Base-by-base conservation (phyloP, 2,888 invertebrate genomes). In the Orgyia antiqua region DNA sequence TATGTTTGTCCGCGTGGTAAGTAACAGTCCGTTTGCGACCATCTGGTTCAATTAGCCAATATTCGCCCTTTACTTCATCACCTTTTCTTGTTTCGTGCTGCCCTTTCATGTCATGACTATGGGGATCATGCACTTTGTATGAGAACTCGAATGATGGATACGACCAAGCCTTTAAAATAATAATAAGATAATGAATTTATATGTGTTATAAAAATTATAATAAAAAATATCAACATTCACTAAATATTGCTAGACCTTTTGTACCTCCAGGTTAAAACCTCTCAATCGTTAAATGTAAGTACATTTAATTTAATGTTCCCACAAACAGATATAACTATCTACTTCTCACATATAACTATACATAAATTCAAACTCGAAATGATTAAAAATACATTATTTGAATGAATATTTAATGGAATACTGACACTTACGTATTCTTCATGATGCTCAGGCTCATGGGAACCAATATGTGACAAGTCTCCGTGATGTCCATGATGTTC, bases 51-150 rank as follows among this genome's bases (percentile, higher is more conserved):
- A 82, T 56, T 21, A 89, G 72, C 71, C 87, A 87, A 65, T 89
- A 88, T 47, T 70, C 68, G 37, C 88, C 88, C 41, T 78, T 83
- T 9, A 88, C 86, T 41, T 73, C 72, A 45, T 87, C 88, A 23
- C 87, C 88, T 9, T 87, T 62, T 28, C 88, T 70, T 13, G 50
- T 44, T 51, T 89, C 89, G 24, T 83, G 66, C 37, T 88, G 88
- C 33, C 75, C 79, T 58, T 88, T 88, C 35, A 70, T 63, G 59
- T 89, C 89, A 40, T 88, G 87, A 10, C 88, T 89, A 56, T 88
- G 79, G 30, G 86, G 84, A 58, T 89, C 89, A 35, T 77, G 59
- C 31, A 89, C 89, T 49, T 78, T 80, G 62, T 89, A 89, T 42
- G 82, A 84, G 77, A 83, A 88, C 50, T 87, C 83, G 61, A 86